A percentile compares a stretch with the other conserved stretches of the same genome.
These are phyloP conservation scores for Phrynocephalus forsythii DNA, from an alignment of 2,797 vertebrate species.

Conservation along the genomic window DNA sequence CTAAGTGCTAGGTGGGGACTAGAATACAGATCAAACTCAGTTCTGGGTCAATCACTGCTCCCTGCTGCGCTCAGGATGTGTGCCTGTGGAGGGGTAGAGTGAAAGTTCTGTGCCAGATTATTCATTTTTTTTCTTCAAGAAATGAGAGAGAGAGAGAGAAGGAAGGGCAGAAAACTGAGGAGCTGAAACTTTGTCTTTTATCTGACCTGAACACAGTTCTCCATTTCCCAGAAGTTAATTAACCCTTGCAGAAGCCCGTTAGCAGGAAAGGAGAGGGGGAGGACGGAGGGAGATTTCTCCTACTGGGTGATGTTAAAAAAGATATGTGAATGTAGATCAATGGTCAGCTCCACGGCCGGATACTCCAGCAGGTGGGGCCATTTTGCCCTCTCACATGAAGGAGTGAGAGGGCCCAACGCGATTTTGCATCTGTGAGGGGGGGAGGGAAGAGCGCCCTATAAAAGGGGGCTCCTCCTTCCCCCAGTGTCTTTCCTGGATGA, in stretches of 20 bases:
- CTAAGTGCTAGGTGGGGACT: conserved; percentile 16
- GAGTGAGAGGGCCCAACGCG: too few relatives aligned
- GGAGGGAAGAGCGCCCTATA: too few relatives aligned
- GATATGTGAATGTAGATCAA: not conserved
- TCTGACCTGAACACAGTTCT: not conserved
- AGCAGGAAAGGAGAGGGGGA: not conserved
- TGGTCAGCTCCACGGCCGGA: too few relatives aligned
- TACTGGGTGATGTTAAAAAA: not conserved
- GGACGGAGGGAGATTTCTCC: not conserved
- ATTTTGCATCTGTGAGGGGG: too few relatives aligned
- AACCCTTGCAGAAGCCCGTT: not conserved
- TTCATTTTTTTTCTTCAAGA: not conserved
- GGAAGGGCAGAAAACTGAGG: not conserved
- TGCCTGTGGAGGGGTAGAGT: not conserved
- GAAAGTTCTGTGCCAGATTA: not conserved
- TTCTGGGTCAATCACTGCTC: conserved; percentile 30
- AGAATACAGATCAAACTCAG: conserved; percentile 30
- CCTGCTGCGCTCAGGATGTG: conserved; percentile 9
- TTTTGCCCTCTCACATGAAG: too few relatives aligned
- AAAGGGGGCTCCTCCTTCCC: too few relatives aligned
- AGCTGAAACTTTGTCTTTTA: not conserved
- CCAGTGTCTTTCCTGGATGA: too few relatives aligned
- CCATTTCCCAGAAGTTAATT: not conserved
- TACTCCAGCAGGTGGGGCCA: too few relatives aligned
- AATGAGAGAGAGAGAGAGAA: not conserved